phyloP scores from a whole-genome alignment of 2,113 vertebrate genomes.

The Spea bombifrons region DNA sequence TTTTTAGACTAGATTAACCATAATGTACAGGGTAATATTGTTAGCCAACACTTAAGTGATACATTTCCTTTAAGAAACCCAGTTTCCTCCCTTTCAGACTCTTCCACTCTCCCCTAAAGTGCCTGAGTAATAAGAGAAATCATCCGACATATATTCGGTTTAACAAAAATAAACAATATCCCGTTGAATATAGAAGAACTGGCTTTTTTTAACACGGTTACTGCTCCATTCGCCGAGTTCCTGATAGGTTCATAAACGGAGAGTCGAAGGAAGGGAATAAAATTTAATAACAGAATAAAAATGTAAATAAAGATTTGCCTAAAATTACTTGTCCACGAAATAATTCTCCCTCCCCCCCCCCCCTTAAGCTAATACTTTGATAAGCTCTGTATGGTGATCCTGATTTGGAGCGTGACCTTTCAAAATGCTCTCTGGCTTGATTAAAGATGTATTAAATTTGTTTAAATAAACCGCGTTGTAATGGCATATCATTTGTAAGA shows the following conservation, averaged over 20 bases:
- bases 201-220: slow-evolving; percentile 70
- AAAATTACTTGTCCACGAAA: slow-evolving; percentile 98
- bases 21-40: too few relatives aligned
- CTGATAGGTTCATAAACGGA: slow-evolving; percentile 89
- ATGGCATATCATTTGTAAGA: slow-evolving; percentile 99
- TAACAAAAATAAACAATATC: not conserved
- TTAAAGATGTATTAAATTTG: slow-evolving; percentile 99
- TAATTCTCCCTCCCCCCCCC: slow-evolving; percentile 88
- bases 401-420: slow-evolving; percentile 99
- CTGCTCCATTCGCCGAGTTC: slow-evolving; percentile 76
- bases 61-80: too few relatives aligned
- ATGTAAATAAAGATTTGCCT: slow-evolving; percentile 99
- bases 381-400: slow-evolving; percentile 86
- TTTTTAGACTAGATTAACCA: too few relatives aligned
- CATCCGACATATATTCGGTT: not conserved
- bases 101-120: not conserved
- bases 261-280: slow-evolving; percentile 82
- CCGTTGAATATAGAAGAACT: slow-evolving; percentile 67
- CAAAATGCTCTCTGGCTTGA: slow-evolving; percentile 96
- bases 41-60: too few relatives aligned
- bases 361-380: slow-evolving; percentile 93
- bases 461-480: slow-evolving; percentile 99
- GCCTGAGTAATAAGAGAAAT: not conserved
- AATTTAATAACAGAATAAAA: slow-evolving; percentile 99
- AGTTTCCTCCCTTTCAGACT: not conserved